Conservation (phyloP, 2,888 invertebrate species). For the Platycheirus albimanus region DNA sequence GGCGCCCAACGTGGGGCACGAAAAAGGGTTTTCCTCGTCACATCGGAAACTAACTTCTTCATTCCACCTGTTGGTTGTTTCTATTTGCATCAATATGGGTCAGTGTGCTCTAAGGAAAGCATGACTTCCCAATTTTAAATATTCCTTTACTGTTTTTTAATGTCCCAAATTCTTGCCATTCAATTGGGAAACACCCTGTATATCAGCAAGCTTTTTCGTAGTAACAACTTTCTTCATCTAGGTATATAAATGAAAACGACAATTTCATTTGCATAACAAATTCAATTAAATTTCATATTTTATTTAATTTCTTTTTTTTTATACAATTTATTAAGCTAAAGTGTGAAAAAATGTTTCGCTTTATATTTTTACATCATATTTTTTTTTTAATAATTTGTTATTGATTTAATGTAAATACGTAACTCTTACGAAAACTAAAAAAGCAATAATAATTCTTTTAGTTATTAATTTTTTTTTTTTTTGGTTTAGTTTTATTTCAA, state of each 20-base stretch:
- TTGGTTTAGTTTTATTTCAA: conserved; percentile 41
- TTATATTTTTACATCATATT: conserved; percentile 78
- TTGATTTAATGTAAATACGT: conserved; percentile 78
- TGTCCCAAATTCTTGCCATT: no score
- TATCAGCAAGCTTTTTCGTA: no score
- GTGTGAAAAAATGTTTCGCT: conserved; percentile 83
- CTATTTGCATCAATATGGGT: no score
- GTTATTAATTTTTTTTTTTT: conserved; percentile 76
- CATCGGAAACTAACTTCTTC: no score
- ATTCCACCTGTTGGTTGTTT: no score
- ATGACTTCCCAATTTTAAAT: no score
- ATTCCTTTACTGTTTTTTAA: no score
- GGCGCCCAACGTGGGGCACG: no score
- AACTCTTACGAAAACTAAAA: conserved; percentile 80
- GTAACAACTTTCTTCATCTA: no score
- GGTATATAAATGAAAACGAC: conserved; percentile 39
- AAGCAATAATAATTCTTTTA: conserved; percentile 80
- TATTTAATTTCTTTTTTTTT: conserved; percentile 78
- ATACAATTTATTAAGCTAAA: conserved; percentile 83
- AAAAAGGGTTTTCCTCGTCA: no score
- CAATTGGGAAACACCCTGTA: no score
- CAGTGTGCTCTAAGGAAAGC: no score
- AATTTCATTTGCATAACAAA: conserved; percentile 82
- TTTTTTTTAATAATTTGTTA: conserved; percentile 77
- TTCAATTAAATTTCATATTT: conserved; percentile 83